Conservation (phyloP, 2,888 invertebrate species). For the Microctonus aethiopoides region DNA sequence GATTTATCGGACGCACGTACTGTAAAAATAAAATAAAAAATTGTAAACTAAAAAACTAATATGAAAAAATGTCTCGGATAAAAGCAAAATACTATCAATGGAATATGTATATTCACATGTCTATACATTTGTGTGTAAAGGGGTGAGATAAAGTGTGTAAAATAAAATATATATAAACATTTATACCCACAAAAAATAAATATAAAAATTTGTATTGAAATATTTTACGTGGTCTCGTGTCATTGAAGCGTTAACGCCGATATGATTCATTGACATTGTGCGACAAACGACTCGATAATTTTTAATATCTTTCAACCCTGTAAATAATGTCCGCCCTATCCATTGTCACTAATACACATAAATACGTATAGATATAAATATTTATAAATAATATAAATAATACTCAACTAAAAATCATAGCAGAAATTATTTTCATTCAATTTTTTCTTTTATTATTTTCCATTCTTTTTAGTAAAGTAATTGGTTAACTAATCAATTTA, state of each 20-base stretch:
- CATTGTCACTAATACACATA: not conserved
- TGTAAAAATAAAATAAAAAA: not conserved
- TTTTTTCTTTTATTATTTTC: too few species aligned
- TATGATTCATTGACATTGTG: not conserved
- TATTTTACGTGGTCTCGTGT: conserved; percentile 14
- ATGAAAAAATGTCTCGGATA: not conserved
- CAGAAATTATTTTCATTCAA: not conserved
- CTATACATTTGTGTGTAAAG: not conserved
- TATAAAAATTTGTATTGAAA: too few species aligned
- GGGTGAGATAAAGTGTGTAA: not conserved
- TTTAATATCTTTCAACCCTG: conserved; percentile 18
- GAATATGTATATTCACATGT: not conserved
- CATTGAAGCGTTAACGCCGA: conserved; percentile 12
- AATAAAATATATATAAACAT: conserved; percentile 4
- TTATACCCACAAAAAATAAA: too few species aligned
- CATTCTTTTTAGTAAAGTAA: too few species aligned
- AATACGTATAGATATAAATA: not conserved
- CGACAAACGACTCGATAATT: conserved; percentile 22
- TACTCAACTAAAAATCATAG: too few species aligned
- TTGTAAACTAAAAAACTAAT: not conserved
- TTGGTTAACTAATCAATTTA: too few species aligned
- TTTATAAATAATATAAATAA: too few species aligned
- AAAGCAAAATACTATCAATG: not conserved
- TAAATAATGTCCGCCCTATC: not conserved
- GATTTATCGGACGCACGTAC: conserved; percentile 12